Conservation (phyloP, 2,113 vertebrate species). For the Casuarius casuarius region DNA sequence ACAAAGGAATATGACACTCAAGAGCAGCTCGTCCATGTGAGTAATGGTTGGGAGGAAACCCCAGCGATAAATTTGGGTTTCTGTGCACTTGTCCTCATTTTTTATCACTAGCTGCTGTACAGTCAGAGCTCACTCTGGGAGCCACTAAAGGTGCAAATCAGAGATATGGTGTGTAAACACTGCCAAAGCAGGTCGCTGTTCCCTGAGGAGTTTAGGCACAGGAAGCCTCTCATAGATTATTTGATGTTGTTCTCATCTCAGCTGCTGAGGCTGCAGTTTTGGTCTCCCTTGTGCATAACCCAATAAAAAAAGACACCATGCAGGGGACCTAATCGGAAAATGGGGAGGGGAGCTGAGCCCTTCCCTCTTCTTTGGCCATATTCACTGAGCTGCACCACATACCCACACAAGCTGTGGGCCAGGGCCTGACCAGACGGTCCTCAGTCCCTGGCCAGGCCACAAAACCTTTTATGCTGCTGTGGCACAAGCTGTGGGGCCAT, state of each 20-base stretch:
- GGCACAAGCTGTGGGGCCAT: not conserved
- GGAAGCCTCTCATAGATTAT: conserved; percentile 62
- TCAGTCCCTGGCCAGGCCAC: not conserved
- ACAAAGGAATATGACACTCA: conserved; percentile 95
- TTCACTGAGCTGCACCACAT: not conserved
- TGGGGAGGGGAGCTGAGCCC: not conserved
- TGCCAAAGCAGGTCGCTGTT: conserved; percentile 58
- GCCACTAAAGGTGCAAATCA: conserved; percentile 66
- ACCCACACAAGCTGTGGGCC: not conserved
- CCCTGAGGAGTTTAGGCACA: conserved; percentile 7
- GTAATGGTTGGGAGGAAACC: conserved; percentile 70
- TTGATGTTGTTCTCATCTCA: conserved; percentile 38
- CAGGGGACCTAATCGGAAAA: not conserved
- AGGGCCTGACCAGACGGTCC: not conserved
- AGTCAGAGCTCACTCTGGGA: conserved; percentile 58
- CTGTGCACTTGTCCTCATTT: conserved; percentile 61
- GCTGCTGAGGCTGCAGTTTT: conserved; percentile 53
- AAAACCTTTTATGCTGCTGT: not conserved
- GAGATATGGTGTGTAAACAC: conserved; percentile 53
- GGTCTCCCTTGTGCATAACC: not conserved
- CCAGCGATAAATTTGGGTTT: conserved; percentile 54
- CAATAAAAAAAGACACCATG: not conserved
- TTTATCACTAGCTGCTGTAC: conserved; percentile 56
- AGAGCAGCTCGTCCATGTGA: conserved; percentile 97
- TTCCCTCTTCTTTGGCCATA: not conserved